Conservation (phyloP, 2,113 vertebrate species). For the Australoheros scitulus region DNA sequence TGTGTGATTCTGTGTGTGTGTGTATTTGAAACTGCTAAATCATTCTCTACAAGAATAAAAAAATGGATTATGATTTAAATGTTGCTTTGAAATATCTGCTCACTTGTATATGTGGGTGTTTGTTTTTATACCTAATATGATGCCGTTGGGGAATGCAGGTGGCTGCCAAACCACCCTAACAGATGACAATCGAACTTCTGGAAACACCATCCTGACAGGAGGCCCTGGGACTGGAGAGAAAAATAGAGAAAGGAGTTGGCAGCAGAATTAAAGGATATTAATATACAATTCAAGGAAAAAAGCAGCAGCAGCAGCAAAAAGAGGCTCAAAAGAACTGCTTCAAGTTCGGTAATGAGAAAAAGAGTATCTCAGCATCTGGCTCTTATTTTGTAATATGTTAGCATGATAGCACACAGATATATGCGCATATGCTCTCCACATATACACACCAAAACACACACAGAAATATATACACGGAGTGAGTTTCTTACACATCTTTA, state of each 20-base stretch:
- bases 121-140: constrained; percentile 88
- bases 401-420: background rate
- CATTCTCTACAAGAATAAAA: constrained; percentile 29
- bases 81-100: constrained; percentile 9
- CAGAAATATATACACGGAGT: background rate
- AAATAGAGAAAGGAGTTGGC: constrained; percentile 38
- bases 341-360: constrained; percentile 11
- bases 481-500: constrained; percentile 46
- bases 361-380: constrained; percentile 17
- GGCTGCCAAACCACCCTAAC: constrained; percentile 93
- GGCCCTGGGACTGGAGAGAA: constrained; percentile 87
- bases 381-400: constrained; percentile 16
- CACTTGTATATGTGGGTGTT: constrained; percentile 7
- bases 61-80: constrained; percentile 11
- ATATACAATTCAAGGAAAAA: constrained; percentile 9
- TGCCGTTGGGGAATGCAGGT: constrained; percentile 88
- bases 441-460: background rate
- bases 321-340: background rate
- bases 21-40: constrained; percentile 40
- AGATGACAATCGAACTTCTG: constrained; percentile 89
- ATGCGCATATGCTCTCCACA: background rate
- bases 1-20: background rate
- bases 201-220: constrained; percentile 90
- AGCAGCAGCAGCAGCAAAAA: background rate
- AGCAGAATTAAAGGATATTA: constrained; percentile 29